A percentile compares a stretch with the other conserved stretches of the same genome.
Conservation (phyloP, 1,140 invertebrate species). For the Dryas iulia region DNA sequence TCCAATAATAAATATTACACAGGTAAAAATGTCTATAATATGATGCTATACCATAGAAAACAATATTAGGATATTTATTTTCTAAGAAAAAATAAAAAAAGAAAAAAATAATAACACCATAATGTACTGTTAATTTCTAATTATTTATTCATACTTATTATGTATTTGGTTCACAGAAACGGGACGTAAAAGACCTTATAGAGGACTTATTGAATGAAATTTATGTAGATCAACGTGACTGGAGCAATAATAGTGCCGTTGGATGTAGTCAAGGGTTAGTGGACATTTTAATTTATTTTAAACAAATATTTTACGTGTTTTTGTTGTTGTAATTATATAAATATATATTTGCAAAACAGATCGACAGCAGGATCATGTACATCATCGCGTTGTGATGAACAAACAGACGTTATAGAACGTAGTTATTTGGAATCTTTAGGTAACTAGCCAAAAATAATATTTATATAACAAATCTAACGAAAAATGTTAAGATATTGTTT, state of each 20-base stretch:
- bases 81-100: not conserved
- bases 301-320: not conserved
- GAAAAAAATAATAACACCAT: no score
- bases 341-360: conserved; percentile 31
- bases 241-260: conserved; percentile 54
- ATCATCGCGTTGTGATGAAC: conserved; percentile 55
- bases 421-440: conserved; percentile 64
- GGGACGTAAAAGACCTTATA: conserved; percentile 74
- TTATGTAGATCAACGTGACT: conserved; percentile 59
- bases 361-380: conserved; percentile 59
- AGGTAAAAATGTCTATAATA: conserved; percentile 40
- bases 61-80: not conserved
- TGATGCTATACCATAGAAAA: no score
- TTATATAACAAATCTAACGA: not conserved
- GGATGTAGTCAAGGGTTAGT: conserved; percentile 68
- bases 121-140: no score
- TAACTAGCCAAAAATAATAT: conserved; percentile 29
- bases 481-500: not conserved
- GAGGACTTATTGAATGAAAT: conserved; percentile 72
- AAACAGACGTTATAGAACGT: conserved; percentile 59
- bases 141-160: not conserved
- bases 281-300: not conserved
- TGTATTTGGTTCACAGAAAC: conserved; percentile 57
- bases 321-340: not conserved
- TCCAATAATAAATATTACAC: conserved; percentile 43